Base-by-base conservation (phyloP, 1,140 invertebrate species). In the Akabosia matsudoensis region DNA sequence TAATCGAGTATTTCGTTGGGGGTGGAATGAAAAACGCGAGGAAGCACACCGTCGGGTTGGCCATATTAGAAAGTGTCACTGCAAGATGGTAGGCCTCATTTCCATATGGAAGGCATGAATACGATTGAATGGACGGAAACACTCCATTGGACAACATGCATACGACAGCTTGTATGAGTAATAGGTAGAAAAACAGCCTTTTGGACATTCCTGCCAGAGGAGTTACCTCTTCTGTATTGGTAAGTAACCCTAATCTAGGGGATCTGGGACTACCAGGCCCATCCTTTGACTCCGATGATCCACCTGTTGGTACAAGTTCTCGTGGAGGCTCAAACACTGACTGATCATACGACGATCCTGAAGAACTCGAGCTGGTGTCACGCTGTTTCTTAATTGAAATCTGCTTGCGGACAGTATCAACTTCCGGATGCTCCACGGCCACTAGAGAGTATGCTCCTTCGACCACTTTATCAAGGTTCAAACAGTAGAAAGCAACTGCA, bases 61-160 rank as follows among this genome's bases (percentile, higher is more conserved):
- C 92, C 85, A 96, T 92, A 16, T 90, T 90, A n/a, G 91, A 88
- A 33, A 97, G 84, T 1, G 91, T 92, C 18, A 92, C 91, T 3
- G 92, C 88, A 80, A 95, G 86, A 84, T 96, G 94, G 85, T 96
- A 97, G 0, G 91, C 90, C 10, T 87, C 83, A 79, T 90, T 90
- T 1, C 95, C 94, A 83, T 97, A 97, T 0, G 95, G 94, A 74
- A 95, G 86, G 85, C 92, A 93, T 0, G 94, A 93, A 84, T 91
- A 97, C 0, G 93, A 91, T 83, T 96, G 93, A 71, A 96, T 90
- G 72, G 92, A 91, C 1, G 92, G 91, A 74, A 97, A 86, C 64
- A 92, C 88, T 56, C 93, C 93, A 82, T 96, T 93, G 71, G 88
- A 87, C 61, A 94, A 85, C 71, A 90, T 88, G 81, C 90, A 91